A percentile compares a stretch with the other conserved stretches of the same genome.
These are phyloP conservation scores for Drosophila carrolli DNA, from an alignment of 1,140 invertebrate genomes.

Conservation along the genomic window DNA sequence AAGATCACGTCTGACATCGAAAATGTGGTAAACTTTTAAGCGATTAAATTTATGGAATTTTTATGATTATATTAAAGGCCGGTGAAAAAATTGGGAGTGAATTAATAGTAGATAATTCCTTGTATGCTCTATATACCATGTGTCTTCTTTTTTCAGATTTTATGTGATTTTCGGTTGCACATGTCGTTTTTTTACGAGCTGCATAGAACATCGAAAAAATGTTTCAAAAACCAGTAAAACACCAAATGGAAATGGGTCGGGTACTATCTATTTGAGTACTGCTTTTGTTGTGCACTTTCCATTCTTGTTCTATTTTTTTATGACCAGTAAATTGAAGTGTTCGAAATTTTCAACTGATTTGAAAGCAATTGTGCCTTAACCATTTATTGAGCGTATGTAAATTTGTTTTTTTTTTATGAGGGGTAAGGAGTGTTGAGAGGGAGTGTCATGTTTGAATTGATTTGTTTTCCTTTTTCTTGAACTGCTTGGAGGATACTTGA, in stretches of 20 bases:
- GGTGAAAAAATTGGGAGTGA: slow-evolving; percentile 2
- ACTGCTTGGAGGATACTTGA: no score
- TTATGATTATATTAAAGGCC: slow-evolving; percentile 14
- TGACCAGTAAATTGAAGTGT: slow-evolving; percentile 56
- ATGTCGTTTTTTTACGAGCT: slow-evolving; percentile 44
- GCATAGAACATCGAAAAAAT: slow-evolving; percentile 42
- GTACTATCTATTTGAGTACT: slow-evolving; percentile 32
- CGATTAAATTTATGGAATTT: slow-evolving; percentile 62
- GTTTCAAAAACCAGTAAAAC: slow-evolving; percentile 21
- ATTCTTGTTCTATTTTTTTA: slow-evolving; percentile 25
- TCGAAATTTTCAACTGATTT: slow-evolving; percentile 28
- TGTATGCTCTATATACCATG: background rate
- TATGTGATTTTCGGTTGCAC: slow-evolving; percentile 16
- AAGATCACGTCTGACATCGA: slow-evolving; percentile 33
- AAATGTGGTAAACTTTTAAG: slow-evolving; percentile 23
- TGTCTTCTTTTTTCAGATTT: slow-evolving; percentile 10
- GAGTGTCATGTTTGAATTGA: background rate
- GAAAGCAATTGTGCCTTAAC: slow-evolving; percentile 13
- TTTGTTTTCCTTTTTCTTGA: background rate
- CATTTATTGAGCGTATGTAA: slow-evolving; percentile 2
- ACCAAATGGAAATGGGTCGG: slow-evolving; percentile 28
- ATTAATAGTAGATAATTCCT: slow-evolving; percentile 9
- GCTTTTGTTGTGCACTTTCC: slow-evolving; percentile 23
- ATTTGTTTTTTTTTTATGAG: background rate
- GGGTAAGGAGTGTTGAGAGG: background rate